Percentiles rank a stretch among this genome's conserved stretches.
phyloP scores from a whole-genome alignment of 2,888 invertebrate species.

The Luperina nickerlii region DNA sequence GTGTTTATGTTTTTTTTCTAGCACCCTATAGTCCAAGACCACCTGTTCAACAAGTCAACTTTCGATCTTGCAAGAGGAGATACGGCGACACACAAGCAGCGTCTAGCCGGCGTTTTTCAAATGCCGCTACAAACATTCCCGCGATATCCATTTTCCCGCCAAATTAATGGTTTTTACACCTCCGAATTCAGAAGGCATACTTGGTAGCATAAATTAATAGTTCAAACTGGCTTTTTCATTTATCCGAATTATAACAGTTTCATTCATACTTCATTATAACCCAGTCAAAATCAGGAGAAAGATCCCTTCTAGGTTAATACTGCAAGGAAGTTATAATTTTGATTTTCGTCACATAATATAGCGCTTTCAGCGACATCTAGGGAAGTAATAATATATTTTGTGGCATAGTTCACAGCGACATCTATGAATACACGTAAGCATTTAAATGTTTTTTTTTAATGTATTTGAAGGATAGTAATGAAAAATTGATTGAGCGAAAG shows the following conservation, averaged over 20 bases:
- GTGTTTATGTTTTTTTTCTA: background rate
- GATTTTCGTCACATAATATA: slow-evolving; percentile 32
- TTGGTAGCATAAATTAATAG: background rate
- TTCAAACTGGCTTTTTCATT: slow-evolving; percentile 22
- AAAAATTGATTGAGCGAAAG: background rate
- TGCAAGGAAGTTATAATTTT: background rate
- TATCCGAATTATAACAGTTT: slow-evolving; percentile 34
- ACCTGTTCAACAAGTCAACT: slow-evolving; percentile 66
- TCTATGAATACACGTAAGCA: slow-evolving; percentile 20
- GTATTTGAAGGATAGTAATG: background rate
- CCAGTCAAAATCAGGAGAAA: slow-evolving; percentile 30
- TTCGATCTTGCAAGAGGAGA: slow-evolving; percentile 61
- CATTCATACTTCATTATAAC: slow-evolving; percentile 35
- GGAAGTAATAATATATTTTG: background rate
- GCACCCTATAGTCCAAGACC: slow-evolving; percentile 33
- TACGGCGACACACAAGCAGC: slow-evolving; percentile 60
- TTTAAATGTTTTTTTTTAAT: background rate
- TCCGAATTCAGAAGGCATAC: slow-evolving; percentile 25
- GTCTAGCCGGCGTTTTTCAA: slow-evolving; percentile 77
- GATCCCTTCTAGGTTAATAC: background rate
- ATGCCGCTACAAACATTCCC: slow-evolving; percentile 69
- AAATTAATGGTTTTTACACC: slow-evolving; percentile 59
- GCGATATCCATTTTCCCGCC: slow-evolving; percentile 70
- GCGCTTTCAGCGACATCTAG: slow-evolving; percentile 51
- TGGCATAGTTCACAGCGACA: slow-evolving; percentile 23